phyloP scores from a whole-genome alignment of 2,113 vertebrate species.

The Pterocles orientalis region DNA sequence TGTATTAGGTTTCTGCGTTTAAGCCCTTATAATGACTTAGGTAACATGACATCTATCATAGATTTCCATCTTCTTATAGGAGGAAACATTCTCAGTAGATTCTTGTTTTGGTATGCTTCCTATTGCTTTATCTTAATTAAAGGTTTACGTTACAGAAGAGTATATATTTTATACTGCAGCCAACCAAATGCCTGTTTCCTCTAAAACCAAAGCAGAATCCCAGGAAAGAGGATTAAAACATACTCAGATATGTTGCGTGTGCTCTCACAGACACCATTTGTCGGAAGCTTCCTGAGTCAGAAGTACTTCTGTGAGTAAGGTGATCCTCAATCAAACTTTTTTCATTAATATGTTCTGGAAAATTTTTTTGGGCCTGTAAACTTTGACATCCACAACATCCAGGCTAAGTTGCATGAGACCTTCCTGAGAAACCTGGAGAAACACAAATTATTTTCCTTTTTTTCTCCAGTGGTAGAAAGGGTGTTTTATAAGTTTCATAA shows the following conservation, averaged over 20 bases:
- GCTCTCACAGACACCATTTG: background rate
- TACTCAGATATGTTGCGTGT: background rate
- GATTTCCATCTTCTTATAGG: background rate
- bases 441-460: background rate
- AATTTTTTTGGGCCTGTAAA: background rate
- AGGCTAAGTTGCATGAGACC: fast-evolving
- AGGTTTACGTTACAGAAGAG: background rate
- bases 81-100: background rate
- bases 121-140: background rate
- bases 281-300: background rate
- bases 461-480: background rate
- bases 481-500: fast-evolving
- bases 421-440: background rate
- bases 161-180: fast-evolving
- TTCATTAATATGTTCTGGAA: background rate
- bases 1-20: background rate
- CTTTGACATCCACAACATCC: background rate
- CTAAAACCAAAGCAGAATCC: background rate
- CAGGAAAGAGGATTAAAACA: background rate
- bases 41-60: background rate
- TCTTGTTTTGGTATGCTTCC: background rate
- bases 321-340: fast-evolving
- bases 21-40: background rate
- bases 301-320: background rate
- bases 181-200: background rate